Conservation (phyloP, 2,113 vertebrate genomes). For the Neogale vison region DNA sequence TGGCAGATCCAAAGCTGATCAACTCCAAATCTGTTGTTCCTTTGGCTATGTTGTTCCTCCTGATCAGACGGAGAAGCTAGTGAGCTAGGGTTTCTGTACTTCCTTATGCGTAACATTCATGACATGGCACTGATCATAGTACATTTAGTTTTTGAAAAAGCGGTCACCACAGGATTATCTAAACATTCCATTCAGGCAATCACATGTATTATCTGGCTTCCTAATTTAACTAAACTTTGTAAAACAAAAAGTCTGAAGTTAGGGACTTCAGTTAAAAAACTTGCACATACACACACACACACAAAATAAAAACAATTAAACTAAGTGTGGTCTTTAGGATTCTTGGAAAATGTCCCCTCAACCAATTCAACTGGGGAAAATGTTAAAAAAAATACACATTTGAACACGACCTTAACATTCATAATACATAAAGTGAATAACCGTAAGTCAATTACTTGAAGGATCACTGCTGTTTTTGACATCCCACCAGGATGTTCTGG, state of each 20-base stretch:
- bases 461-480: background rate
- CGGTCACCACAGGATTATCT: background rate
- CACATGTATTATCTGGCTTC: constrained; percentile 36
- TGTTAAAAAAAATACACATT: constrained; percentile 50
- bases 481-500: background rate
- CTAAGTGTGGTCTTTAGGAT: background rate
- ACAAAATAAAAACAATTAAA: background rate
- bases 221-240: constrained; percentile 21
- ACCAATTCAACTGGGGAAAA: background rate
- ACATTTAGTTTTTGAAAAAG: constrained; percentile 22
- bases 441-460: background rate
- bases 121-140: background rate
- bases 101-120: background rate
- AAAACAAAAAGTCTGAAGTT: constrained; percentile 26
- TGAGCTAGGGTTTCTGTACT: background rate
- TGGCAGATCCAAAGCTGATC: background rate
- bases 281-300: background rate
- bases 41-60: background rate
- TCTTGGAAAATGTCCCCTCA: constrained; percentile 30
- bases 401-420: background rate
- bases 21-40: background rate
- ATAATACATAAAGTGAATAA: background rate
- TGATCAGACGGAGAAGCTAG: background rate
- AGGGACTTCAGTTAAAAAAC: background rate
- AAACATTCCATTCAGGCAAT: constrained; percentile 13